These are phyloP conservation scores for Allygus modestus DNA, from an alignment of 2,888 invertebrate species.

Conservation along the genomic window DNA sequence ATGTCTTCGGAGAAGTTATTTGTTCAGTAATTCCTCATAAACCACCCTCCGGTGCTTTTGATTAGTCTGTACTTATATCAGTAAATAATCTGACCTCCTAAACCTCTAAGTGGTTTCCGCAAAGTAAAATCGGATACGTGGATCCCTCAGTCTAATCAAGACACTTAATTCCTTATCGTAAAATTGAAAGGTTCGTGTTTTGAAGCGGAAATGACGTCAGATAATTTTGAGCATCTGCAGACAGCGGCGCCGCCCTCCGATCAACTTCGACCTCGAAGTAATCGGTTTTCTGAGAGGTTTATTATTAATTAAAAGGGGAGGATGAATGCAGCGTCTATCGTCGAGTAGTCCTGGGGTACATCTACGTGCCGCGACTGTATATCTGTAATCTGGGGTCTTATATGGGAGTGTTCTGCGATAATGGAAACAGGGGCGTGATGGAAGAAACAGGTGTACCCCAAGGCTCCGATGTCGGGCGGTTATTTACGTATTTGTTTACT, in stretches of 20 bases:
- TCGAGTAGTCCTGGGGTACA: conserved; percentile 34
- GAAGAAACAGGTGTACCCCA: conserved; percentile 19
- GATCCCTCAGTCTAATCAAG: neutral
- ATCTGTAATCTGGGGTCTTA: conserved; percentile 4
- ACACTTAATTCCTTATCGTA: conserved; percentile 16
- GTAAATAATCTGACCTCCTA: neutral
- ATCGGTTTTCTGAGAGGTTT: conserved; percentile 45
- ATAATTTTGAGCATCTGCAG: conserved; percentile 41
- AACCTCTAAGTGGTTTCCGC: neutral
- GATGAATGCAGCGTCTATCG: conserved; percentile 13
- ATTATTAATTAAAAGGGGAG: conserved; percentile 37
- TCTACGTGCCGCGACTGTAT: conserved; percentile 37
- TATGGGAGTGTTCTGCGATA: conserved; percentile 16
- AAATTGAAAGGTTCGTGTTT: conserved; percentile 35
- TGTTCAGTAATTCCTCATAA: too few relatives aligned
- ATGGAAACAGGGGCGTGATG: neutral
- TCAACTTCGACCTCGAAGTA: conserved; percentile 8
- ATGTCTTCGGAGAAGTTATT: too few relatives aligned
- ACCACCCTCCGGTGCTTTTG: too few relatives aligned
- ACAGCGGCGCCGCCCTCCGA: conserved; percentile 18
- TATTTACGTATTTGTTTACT: conserved; percentile 5
- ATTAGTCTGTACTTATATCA: neutral
- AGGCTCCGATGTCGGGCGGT: neutral
- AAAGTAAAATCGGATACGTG: conserved; percentile 16
- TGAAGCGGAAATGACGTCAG: conserved; percentile 25